Evolutionary conservation across 2,113 vertebrate genomes (phyloP).

Genomic region (Nothocercus julius): DNA sequence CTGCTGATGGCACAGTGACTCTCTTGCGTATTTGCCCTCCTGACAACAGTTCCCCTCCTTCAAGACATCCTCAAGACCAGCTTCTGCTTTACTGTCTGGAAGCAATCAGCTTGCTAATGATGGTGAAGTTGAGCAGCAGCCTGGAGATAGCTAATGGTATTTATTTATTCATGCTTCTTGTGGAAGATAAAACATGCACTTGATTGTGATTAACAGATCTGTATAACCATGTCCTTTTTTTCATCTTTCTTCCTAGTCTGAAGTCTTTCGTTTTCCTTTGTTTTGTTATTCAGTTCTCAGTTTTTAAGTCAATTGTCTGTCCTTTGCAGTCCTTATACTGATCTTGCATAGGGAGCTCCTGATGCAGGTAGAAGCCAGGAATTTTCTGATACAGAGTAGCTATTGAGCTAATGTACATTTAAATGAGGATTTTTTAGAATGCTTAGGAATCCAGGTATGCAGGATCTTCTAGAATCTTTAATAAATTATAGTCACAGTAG

Average conservation of each 20-base stretch:
- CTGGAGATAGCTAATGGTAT: slow-evolving; percentile 54
- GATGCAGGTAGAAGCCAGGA: not conserved
- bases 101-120: slow-evolving; percentile 63
- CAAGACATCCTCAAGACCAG: slow-evolving; percentile 21
- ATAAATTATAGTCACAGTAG: not conserved
- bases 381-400: not conserved
- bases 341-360: not conserved
- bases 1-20: not conserved
- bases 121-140: slow-evolving; percentile 40
- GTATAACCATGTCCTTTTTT: slow-evolving; percentile 44
- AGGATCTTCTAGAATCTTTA: not conserved
- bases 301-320: not conserved
- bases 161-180: slow-evolving; percentile 63
- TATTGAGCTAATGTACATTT: not conserved
- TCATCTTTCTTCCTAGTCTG: not conserved
- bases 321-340: not conserved
- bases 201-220: slow-evolving; percentile 58
- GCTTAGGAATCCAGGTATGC: not conserved
- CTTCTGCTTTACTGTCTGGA: slow-evolving; percentile 11
- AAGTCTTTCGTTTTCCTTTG: not conserved
- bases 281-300: not conserved
- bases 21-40: not conserved
- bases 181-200: slow-evolving; percentile 47
- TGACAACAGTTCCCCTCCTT: slow-evolving; percentile 12
- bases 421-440: not conserved